Evolutionary conservation across 2,888 invertebrate genomes (phyloP).

Genomic region (Abrostola tripartita): DNA sequence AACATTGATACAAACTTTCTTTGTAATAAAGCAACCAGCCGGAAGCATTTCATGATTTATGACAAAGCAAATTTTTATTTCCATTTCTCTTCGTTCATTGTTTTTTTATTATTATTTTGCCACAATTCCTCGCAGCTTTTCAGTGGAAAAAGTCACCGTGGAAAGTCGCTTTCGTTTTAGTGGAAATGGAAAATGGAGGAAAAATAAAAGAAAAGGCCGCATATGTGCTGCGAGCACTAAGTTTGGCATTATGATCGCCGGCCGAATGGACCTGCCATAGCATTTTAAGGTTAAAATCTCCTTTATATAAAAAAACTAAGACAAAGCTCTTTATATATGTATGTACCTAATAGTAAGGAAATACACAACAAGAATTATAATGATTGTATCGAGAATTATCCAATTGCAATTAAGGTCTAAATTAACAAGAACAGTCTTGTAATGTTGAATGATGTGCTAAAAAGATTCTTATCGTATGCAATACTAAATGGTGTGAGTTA

Average conservation of each 20-base stretch:
- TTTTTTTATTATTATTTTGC: slow-evolving; percentile 82
- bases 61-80: slow-evolving; percentile 87
- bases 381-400: slow-evolving; percentile 10
- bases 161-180: slow-evolving; percentile 85
- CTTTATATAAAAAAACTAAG: neutral
- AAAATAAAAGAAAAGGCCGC: slow-evolving; percentile 78
- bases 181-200: slow-evolving; percentile 82
- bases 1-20: slow-evolving; percentile 83
- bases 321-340: neutral
- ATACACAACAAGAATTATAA: neutral
- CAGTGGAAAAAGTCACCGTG: slow-evolving; percentile 79
- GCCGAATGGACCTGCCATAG: slow-evolving; percentile 47
- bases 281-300: slow-evolving; percentile 25
- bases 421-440: slow-evolving; percentile 18
- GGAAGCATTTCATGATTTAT: slow-evolving; percentile 87
- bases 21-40: slow-evolving; percentile 81
- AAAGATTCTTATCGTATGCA: slow-evolving; percentile 20
- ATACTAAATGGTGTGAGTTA: slow-evolving; percentile 6
- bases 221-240: slow-evolving; percentile 76
- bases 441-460: slow-evolving; percentile 5
- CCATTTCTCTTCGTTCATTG: slow-evolving; percentile 83
- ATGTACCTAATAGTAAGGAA: slow-evolving; percentile 1
- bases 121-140: slow-evolving; percentile 83
- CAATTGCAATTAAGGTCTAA: slow-evolving; percentile 16
- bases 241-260: slow-evolving; percentile 71